phyloP scores from a whole-genome alignment of 2,888 invertebrate genomes.

The Apodemia mormo region DNA sequence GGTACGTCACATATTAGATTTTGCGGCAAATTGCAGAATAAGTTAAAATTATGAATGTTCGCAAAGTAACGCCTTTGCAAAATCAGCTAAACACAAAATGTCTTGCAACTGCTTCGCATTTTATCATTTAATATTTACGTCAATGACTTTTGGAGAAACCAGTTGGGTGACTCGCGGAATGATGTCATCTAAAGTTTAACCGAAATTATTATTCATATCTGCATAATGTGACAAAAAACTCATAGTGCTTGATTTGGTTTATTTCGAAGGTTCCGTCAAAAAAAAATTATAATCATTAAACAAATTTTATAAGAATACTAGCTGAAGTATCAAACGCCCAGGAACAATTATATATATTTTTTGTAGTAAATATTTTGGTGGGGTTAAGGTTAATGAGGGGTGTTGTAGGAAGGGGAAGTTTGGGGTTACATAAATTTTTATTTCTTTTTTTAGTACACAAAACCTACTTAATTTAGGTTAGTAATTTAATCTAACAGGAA shows the following conservation, averaged over 20 bases:
- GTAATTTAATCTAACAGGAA: too few relatives aligned
- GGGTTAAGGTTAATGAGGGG: too few relatives aligned
- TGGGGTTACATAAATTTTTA: too few relatives aligned
- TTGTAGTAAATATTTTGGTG: too few relatives aligned
- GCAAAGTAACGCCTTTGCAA: neutral
- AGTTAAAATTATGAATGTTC: neutral
- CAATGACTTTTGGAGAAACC: slow-evolving; percentile 18
- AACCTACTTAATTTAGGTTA: too few relatives aligned
- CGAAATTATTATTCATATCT: slow-evolving; percentile 8
- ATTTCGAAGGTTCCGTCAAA: neutral
- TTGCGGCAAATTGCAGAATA: too few relatives aligned
- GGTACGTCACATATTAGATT: too few relatives aligned
- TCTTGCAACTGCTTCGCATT: neutral
- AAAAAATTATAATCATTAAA: neutral
- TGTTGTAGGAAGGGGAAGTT: too few relatives aligned
- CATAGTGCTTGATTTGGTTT: neutral
- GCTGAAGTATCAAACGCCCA: too few relatives aligned
- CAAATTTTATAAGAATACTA: too few relatives aligned
- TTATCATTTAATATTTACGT: neutral
- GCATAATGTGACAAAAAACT: slow-evolving; percentile 10
- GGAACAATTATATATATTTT: too few relatives aligned
- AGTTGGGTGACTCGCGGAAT: slow-evolving; percentile 11
- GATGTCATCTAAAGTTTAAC: slow-evolving; percentile 13
- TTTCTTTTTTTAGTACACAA: too few relatives aligned
- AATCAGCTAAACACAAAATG: neutral